Base-by-base conservation (phyloP, 1,140 invertebrate species). In the Heliconius nattereri region DNA sequence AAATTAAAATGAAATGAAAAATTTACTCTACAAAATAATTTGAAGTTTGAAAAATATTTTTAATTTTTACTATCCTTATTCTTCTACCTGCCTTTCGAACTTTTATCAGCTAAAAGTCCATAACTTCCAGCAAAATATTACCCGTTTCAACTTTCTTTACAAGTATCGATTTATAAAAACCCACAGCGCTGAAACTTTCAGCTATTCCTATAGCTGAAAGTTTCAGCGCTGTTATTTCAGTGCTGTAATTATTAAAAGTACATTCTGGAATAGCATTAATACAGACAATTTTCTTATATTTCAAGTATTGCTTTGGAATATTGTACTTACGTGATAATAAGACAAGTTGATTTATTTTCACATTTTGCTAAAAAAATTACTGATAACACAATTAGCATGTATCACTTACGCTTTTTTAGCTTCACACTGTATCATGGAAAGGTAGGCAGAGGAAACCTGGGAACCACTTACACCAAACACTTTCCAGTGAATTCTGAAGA, bases 91-190 rank as follows among this genome's bases (percentile, higher is more conserved):
- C 8, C 5, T 26, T 45, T 66, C 60, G 9, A 66, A 66, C 23
- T 66, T 66, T 66, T 66, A 66, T 66, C 60, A 29, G 23, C 11
- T 66, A 7, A 66, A 26, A 16, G n/a, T 23, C 54, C n/a, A 16
- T 66, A 29, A 16, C 23, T 66, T 26, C 13, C 9, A 66, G 29
- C 60, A 16, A 60, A 60, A 60, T 66, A 26, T 66, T 66, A 66
- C 60, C 11, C 11, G 26, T 26, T 26, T n/a, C n/a, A 66, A 66
- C 60, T 66, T 26, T 16, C 23, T n/a, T 29, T 66, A 13, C 60
- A 66, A 66, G 60, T 66, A 66, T 66, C 60, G 60, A 66, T 66
- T 66, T 29, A 26, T 66, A 66, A 66, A 66, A 66, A 66, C 60
- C 60, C 26, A 66, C 3, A 66, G 26, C 13, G 60, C 11, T 29